Evolutionary conservation across 2,797 vertebrate species (phyloP), one percentile per base, ranked within the genome.

Genomic region (Pyrrhura leucotis): DNA sequence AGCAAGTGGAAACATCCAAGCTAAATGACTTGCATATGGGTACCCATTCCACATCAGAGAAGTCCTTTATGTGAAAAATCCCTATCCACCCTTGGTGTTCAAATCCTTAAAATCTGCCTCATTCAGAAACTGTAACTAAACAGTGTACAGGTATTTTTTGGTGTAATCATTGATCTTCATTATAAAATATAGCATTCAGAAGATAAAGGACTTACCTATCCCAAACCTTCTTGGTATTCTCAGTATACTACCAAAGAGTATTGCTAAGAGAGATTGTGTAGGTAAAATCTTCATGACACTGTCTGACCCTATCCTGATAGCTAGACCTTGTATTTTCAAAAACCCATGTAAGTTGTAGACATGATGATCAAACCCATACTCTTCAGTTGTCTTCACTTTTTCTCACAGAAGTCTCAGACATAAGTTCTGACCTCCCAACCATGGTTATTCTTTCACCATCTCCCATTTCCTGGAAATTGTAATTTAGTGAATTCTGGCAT

Each of bases 261-360:
- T 31, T 54, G 12, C 13, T 58, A 47, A 63, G 11, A 51, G 6
- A 69, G 50, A 25, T 29, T 31, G 8, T 21, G 11, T 23, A 54
- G 72, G 15, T 22, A 91, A 61, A 54, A 31, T 31, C n/a, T 50
- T 74, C 22, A 20, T 4, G 10, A 58, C 20, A 39, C 15, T 8
- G 20, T 50, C n/a, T 45, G 45, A 59, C 3, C 2, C 10, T 39
- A 42, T 59, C 12, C 5, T 29, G 6, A 26, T 48, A 6, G 23
- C 39, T 29, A 50, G 25, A 47, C 5, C 9, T 76, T 8, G 0
- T 18, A 28, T 69, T 66, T 82, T 79, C 16, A 20, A 79, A 86
- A 82, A n/a, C 13, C 2, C 29, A 28, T 1, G 0, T 5, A 56
- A 73, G 4, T 1, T 44, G 25, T n/a, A 88, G 51, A 50, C 11